Base-by-base conservation (phyloP, 2,888 invertebrate species). In the Nephrotoma appendiculata region DNA sequence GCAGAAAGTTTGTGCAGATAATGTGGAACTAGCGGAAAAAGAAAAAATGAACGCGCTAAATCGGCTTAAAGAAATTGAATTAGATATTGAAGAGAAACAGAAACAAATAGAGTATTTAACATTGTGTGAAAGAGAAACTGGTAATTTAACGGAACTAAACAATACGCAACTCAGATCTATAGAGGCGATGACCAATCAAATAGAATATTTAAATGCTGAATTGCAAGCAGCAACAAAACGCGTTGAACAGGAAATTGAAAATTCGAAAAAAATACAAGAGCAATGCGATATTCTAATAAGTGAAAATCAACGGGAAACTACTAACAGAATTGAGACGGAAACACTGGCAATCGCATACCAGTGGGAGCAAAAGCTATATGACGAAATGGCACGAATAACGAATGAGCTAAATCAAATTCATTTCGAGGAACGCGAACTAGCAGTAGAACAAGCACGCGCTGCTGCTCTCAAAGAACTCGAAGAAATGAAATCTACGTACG, bases 1-100 rank as follows among this genome's bases (percentile, higher is more conserved):
- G 89, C 95, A 96, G 91, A 94, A 94, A 89, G 92, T 93, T 6
- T 95, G 95, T 87, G 94, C 96, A 88, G 93, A 93, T 88, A 93
- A 93, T 88, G 88, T 94, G 41, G 93, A 93, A 88, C 95, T 95
- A 44, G 93, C 94, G 85, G 94, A 94, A 88, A 93, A 92, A 88
- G 92, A 92, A 85, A 93, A 94, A 85, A 93, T 92, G 87, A 93
- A 93, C 91, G 93, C 93, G 43, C 86, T 92, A 7, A 91, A 92
- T 88, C 91, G 92, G 88, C 89, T 90, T 11, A 89, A 89, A 57
- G 89, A 89, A 86, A 88, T 90, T 31, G 89, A 90, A 48, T 89
- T 89, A 87, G 90, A 91, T 88, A 89, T 93, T 83, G 31, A 31
- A 31, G 31, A 2, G 31, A 31, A 31, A 31, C 31, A 31, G 31